Percentiles rank a stretch among this genome's conserved stretches.
Evolutionary conservation across 2,113 vertebrate genomes (phyloP).

Genomic region (Balaeniceps rex): DNA sequence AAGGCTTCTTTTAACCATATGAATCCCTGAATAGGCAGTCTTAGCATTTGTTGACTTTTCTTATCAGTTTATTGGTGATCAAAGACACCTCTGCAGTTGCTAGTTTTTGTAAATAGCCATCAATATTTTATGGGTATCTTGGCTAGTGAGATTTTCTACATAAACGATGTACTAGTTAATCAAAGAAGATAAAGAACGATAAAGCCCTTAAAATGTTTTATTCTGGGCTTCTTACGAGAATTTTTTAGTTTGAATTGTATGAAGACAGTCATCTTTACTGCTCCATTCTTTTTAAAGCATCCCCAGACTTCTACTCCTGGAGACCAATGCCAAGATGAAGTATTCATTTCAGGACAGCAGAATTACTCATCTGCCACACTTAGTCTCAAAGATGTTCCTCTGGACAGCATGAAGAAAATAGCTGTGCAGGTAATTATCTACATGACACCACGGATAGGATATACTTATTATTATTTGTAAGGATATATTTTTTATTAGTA

Average conservation of each 20-base stretch:
- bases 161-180: background rate
- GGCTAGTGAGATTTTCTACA: background rate
- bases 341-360: conserved; percentile 83
- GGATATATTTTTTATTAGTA: background rate
- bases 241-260: background rate
- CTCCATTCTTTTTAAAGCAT: conserved; percentile 62
- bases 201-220: background rate
- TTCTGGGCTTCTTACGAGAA: background rate
- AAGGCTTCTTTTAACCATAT: background rate
- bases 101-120: background rate
- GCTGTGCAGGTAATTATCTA: conserved; percentile 59
- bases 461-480: background rate
- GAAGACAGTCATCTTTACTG: conserved; percentile 6
- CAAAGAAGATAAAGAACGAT: background rate
- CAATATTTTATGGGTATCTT: background rate
- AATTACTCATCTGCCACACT: conserved; percentile 74
- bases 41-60: background rate
- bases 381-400: conserved; percentile 73
- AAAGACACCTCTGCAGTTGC: background rate
- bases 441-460: background rate
- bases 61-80: background rate
- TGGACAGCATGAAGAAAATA: conserved; percentile 89
- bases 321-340: conserved; percentile 83
- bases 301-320: conserved; percentile 62
- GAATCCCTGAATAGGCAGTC: background rate